Percentiles rank a stretch among this genome's conserved stretches.
Evolutionary conservation across 1,140 invertebrate genomes (phyloP).

Genomic region (Scaptomyza hsui): DNA sequence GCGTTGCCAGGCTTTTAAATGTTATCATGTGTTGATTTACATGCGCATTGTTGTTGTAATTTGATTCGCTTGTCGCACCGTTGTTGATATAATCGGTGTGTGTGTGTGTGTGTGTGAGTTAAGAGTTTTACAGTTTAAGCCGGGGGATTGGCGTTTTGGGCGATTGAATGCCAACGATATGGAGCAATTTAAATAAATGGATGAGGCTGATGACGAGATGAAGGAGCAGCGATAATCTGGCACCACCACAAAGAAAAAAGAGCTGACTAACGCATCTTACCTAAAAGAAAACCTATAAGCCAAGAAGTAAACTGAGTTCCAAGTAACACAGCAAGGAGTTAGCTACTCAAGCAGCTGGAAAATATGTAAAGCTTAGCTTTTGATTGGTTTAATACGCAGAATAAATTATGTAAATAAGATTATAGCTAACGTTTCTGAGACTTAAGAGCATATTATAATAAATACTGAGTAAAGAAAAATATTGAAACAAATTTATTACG

Average conservation of each 20-base stretch:
- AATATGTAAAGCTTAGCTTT: not conserved
- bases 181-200: slow-evolving; percentile 46
- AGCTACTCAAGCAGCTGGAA: slow-evolving; percentile 4
- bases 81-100: slow-evolving; percentile 34
- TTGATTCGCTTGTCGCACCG: slow-evolving; percentile 44
- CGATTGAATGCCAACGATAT: slow-evolving; percentile 40
- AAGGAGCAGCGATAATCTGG: slow-evolving; percentile 24
- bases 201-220: slow-evolving; percentile 19
- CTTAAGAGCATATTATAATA: too few relatives aligned
- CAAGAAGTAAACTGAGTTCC: not conserved
- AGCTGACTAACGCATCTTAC: slow-evolving; percentile 26
- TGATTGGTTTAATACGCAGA: not conserved
- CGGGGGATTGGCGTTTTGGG: slow-evolving; percentile 30
- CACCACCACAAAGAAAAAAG: not conserved
- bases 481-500: too few relatives aligned
- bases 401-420: not conserved
- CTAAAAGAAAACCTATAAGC: not conserved
- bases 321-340: slow-evolving; percentile 31
- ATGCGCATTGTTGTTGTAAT: slow-evolving; percentile 61
- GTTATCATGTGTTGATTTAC: slow-evolving; percentile 81
- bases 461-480: too few relatives aligned
- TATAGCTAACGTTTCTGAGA: not conserved
- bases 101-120: slow-evolving; percentile 15
- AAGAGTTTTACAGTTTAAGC: slow-evolving; percentile 43
- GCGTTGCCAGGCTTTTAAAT: slow-evolving; percentile 46